These are phyloP conservation scores for Styela clava DNA, from an alignment of 23 tunicate genomes.

Conservation along the genomic window DNA sequence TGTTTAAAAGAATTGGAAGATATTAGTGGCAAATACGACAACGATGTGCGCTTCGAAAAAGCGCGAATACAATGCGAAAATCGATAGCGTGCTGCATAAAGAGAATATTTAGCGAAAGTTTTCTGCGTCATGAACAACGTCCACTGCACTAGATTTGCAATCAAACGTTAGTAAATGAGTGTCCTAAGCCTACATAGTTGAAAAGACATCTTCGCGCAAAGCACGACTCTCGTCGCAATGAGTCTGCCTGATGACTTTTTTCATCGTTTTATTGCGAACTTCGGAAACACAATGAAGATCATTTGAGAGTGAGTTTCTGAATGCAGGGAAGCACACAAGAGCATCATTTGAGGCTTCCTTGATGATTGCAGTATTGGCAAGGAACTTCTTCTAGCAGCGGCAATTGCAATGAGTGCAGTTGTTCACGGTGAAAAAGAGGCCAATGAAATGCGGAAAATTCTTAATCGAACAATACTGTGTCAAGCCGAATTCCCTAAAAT, in stretches of 20 bases:
- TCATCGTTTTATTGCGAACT: slow-evolving; percentile 44
- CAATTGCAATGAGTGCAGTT: slow-evolving; percentile 35
- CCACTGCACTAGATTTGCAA: slow-evolving; percentile 63
- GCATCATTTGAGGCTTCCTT: slow-evolving; percentile 68
- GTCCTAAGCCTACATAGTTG: slow-evolving; percentile 51
- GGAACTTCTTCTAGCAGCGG: slow-evolving; percentile 60
- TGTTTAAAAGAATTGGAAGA: too few relatives aligned
- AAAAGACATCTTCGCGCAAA: slow-evolving; percentile 67
- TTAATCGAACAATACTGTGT: slow-evolving; percentile 57
- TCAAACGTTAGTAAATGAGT: slow-evolving; percentile 39
- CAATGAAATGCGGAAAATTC: slow-evolving; percentile 58
- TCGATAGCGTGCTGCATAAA: slow-evolving; percentile 4
- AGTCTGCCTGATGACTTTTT: slow-evolving; percentile 47
- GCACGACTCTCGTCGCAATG: slow-evolving; percentile 51
- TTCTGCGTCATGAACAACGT: slow-evolving; percentile 55
- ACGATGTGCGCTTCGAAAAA: slow-evolving; percentile 24
- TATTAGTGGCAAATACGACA: slow-evolving; percentile 33
- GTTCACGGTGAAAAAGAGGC: slow-evolving; percentile 62
- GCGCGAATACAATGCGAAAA: slow-evolving; percentile 37
- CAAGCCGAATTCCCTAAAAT: slow-evolving; percentile 58
- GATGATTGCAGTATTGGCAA: slow-evolving; percentile 62
- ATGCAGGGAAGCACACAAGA: slow-evolving; percentile 52
- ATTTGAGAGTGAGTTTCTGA: slow-evolving; percentile 36
- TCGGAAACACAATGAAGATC: slow-evolving; percentile 59
- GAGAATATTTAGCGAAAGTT: slow-evolving; percentile 41